Percentiles rank a stretch among this genome's conserved stretches.
phyloP scores from a whole-genome alignment of 1,140 invertebrate genomes.

The Sarcophaga bullata region DNA sequence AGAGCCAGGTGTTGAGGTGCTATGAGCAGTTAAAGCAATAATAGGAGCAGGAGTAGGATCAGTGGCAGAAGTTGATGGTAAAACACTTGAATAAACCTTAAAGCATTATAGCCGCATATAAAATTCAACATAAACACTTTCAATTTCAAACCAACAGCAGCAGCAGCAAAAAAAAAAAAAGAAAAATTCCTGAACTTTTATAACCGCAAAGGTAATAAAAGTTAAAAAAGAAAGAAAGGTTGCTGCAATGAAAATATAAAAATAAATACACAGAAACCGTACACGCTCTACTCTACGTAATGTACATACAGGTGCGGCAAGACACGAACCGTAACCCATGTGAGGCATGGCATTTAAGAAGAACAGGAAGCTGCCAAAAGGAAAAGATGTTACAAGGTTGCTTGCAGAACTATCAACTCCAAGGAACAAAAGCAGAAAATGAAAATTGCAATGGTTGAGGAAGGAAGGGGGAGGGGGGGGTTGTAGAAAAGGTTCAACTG shows the following conservation, averaged over 20 bases:
- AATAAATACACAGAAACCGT: not conserved
- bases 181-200: not conserved
- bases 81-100: slow-evolving; percentile 22
- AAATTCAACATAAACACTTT: slow-evolving; percentile 25
- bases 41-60: not conserved
- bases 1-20: too few species aligned
- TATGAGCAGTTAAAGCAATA: too few species aligned
- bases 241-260: too few species aligned
- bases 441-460: not conserved
- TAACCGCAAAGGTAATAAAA: slow-evolving; percentile 24
- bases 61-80: not conserved
- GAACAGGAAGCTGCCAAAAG: not conserved
- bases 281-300: not conserved
- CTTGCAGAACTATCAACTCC: not conserved
- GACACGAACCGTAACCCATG: not conserved
- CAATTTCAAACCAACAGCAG: not conserved
- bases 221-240: not conserved
- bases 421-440: too few species aligned
- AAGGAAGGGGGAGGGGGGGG: not conserved
- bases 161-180: not conserved
- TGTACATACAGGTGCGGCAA: not conserved
- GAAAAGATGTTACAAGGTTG: slow-evolving; percentile 14
- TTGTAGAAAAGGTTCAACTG: not conserved
- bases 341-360: not conserved
- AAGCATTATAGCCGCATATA: slow-evolving; percentile 8